A percentile compares a stretch with the other conserved stretches of the same genome.
Evolutionary conservation across 2,113 vertebrate species (phyloP).

Genomic region (Peromyscus polionotus): DNA sequence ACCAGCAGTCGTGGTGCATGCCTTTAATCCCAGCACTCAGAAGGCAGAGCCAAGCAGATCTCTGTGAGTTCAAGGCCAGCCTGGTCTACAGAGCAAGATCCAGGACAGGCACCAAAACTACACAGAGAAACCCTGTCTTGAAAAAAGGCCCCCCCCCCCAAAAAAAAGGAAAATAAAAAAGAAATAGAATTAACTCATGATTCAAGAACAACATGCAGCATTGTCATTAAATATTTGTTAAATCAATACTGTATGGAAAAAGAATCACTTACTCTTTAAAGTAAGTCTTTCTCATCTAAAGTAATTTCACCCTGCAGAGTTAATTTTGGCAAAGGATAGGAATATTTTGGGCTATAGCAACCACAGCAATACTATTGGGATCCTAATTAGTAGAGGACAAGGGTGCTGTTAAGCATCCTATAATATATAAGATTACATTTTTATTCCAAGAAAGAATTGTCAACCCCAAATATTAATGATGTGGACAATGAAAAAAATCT

Average conservation of each 20-base stretch:
- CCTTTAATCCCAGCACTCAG: no score
- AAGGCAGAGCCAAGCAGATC: no score
- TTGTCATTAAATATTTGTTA: background rate
- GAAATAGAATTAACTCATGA: background rate
- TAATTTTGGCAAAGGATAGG: background rate
- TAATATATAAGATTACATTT: background rate
- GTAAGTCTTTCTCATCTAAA: background rate
- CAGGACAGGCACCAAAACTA: no score
- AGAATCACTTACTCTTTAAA: background rate
- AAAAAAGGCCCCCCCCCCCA: no score
- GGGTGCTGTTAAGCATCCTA: rapidly evolving
- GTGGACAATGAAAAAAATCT: no score
- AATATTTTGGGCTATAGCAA: background rate
- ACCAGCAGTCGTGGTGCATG: no score
- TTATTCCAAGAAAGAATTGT: no score
- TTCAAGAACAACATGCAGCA: background rate
- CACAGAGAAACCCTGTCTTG: no score
- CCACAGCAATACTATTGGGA: rapidly evolving
- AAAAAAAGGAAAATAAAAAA: no score
- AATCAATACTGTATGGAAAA: background rate
- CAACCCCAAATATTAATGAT: background rate
- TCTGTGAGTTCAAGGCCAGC: no score
- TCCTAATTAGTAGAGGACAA: background rate
- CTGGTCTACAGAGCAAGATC: no score
- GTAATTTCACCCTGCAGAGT: rapidly evolving